phyloP scores from a whole-genome alignment of 2,113 vertebrate species.

The Panthera leo region DNA sequence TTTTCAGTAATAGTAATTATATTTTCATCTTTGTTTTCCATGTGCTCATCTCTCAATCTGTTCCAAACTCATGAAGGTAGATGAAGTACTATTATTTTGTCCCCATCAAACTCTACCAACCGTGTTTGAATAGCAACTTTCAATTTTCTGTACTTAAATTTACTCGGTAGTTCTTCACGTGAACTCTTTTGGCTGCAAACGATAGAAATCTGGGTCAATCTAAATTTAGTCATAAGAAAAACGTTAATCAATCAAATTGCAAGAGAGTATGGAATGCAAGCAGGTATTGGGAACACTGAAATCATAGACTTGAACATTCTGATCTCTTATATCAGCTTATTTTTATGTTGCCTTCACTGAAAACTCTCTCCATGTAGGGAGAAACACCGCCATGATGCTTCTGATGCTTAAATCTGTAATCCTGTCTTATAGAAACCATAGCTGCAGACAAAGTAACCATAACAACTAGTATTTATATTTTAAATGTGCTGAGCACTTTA shows the following conservation, averaged over 20 bases:
- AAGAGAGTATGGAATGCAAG: background rate
- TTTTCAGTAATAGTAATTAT: background rate
- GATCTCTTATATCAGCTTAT: background rate
- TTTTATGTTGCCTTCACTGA: background rate
- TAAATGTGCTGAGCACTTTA: background rate
- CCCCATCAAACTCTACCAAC: background rate
- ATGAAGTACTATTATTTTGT: background rate
- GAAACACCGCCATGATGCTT: background rate
- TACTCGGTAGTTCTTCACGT: background rate
- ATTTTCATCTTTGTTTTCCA: background rate
- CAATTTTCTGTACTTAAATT: background rate
- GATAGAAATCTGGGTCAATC: background rate
- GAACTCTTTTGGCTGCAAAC: background rate
- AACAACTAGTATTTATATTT: background rate
- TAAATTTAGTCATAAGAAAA: background rate
- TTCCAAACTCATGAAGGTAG: background rate
- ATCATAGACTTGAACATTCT: background rate
- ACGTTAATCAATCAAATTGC: background rate
- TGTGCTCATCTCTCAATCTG: background rate
- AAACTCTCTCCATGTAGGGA: rapidly evolving
- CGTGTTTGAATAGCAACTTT: background rate
- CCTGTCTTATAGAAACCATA: background rate
- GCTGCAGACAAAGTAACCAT: background rate
- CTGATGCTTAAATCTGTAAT: background rate
- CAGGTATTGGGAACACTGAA: background rate